A percentile compares a stretch with the other conserved stretches of the same genome.
Conservation (phyloP, 2,113 vertebrate genomes). For the Neofelis nebulosa region DNA sequence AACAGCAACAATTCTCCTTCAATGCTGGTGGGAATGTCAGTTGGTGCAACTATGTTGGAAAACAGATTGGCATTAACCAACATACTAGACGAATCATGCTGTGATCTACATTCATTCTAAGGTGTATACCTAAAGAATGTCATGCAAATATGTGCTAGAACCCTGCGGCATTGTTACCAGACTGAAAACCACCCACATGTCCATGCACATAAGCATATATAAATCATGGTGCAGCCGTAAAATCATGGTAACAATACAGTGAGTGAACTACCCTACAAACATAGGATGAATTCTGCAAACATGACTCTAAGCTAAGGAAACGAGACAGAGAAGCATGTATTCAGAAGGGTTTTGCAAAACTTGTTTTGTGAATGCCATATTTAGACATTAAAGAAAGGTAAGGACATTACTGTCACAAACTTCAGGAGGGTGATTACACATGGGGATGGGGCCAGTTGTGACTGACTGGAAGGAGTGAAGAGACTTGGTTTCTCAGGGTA, state of each 20-base stretch:
- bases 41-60: background rate
- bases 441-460: no score
- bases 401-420: background rate
- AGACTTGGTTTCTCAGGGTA: background rate
- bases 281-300: background rate
- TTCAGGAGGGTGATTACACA: background rate
- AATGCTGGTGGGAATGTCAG: background rate
- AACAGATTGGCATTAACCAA: background rate
- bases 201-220: background rate
- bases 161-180: background rate
- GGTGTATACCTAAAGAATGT: background rate
- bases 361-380: background rate
- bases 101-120: background rate
- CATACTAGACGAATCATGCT: background rate
- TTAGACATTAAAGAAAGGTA: background rate
- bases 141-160: background rate
- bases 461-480: background rate
- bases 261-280: background rate
- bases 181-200: background rate
- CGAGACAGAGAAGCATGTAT: background rate
- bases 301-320: background rate
- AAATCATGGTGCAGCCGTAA: background rate
- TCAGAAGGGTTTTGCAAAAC: background rate
- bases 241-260: background rate
- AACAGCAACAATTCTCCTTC: background rate